Evolutionary conservation across 2,797 vertebrate species (phyloP), one percentile per base, ranked within the genome.

Genomic region (Phrynocephalus vlangalii): DNA sequence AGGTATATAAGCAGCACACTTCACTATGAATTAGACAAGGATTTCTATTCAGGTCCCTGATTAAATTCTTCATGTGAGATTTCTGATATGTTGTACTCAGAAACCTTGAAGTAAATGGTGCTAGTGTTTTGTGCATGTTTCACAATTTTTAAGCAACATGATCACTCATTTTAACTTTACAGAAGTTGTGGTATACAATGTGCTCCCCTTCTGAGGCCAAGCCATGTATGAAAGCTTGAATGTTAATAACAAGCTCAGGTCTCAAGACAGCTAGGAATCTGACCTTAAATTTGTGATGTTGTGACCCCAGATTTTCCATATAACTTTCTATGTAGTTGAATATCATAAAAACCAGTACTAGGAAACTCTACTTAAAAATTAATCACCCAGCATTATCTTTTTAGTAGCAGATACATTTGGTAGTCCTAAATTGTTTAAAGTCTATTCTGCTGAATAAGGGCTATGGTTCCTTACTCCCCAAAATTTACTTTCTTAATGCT

Each of bases 401-500:
- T 93, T 24, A 86, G 33, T 63, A 88, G 3, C 56, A 89, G 90
- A n/a, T 80, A 28, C 33, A 9, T 56, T 92, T 38, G 86, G 20
- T 75, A 85, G n/a, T 87, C 1, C 16, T 90, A 84, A 83, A 56
- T 70, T 30, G 52, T 93, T 92, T 72, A 71, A 84, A 48, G 38
- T 79, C 22, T 3, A 4, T 89, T 90, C 33, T 89, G 13, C 13
- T 91, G 72, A 91, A 3, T 88, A 90, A 92, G 30, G 76, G 72
- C 48, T 83, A 83, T 87, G 1, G 24, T 92, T 93, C 56, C 33
- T 91, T 88, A 88, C 28, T 52, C 89, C 83, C 26, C 1, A 10
- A 33, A 86, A 72, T 83, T 91, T 86, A 77, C 90, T 94, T 95
- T 89, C 68, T 91, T 92, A 92, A 88, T 86, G 26, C 33, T 86